Percentiles rank a stretch among this genome's conserved stretches.
Evolutionary conservation across 2,113 vertebrate genomes (phyloP).

Genomic region (Tursiops truncatus): DNA sequence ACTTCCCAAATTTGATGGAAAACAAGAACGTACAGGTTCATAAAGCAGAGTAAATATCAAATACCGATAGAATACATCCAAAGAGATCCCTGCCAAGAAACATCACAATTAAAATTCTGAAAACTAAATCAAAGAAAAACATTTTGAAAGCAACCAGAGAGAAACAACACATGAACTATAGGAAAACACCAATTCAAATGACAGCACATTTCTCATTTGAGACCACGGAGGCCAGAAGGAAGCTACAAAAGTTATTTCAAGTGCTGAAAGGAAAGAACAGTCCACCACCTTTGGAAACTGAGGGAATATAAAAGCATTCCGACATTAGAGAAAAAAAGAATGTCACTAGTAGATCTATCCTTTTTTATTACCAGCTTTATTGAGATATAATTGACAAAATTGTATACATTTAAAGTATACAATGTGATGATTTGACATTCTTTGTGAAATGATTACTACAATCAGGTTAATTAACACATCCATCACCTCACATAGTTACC

Average conservation of each 20-base stretch:
- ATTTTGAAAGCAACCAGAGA: neutral
- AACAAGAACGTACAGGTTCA: neutral
- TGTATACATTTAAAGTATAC: neutral
- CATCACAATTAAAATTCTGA: neutral
- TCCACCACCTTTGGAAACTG: neutral
- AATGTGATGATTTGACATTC: neutral
- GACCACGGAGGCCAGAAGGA: neutral
- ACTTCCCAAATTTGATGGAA: neutral
- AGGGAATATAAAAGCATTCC: neutral
- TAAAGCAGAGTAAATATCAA: neutral
- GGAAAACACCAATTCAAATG: neutral
- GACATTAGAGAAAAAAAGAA: neutral
- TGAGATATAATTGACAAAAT: neutral
- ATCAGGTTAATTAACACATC: neutral
- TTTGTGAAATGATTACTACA: neutral
- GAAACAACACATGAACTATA: neutral
- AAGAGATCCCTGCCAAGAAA: neutral
- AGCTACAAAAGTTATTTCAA: neutral
- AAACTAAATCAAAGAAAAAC: neutral
- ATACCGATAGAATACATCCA: neutral
- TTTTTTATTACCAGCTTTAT: neutral
- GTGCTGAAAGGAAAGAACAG: neutral
- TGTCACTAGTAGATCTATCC: neutral
- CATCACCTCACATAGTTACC: neutral
- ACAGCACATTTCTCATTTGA: neutral